Percentiles rank a stretch among this genome's conserved stretches.
These are phyloP conservation scores for Nudaria mundana DNA, from an alignment of 2,888 invertebrate species.

Conservation along the genomic window DNA sequence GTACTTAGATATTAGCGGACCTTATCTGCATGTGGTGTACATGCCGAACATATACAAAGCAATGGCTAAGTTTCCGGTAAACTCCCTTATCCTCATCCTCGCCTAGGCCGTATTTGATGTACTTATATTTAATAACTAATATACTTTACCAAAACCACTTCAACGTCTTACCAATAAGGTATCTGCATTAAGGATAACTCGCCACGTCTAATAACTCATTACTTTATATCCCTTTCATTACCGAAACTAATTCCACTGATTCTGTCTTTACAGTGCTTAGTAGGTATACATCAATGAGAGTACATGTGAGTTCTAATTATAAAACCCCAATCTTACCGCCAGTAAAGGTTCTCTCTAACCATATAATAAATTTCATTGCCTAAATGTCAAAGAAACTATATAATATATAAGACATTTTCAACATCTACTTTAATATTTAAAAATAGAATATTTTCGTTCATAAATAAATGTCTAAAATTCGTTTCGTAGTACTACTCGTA, in stretches of 20 bases:
- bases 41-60: no score
- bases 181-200: neutral
- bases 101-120: no score
- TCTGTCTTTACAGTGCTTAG: neutral
- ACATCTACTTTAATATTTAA: slow-evolving; percentile 23
- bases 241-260: slow-evolving; percentile 8
- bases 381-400: slow-evolving; percentile 24
- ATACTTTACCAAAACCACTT: neutral
- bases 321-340: neutral
- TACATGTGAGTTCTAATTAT: no score
- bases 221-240: neutral
- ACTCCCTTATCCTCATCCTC: no score
- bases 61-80: no score
- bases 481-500: slow-evolving; percentile 13
- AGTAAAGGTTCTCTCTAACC: neutral
- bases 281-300: neutral
- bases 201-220: neutral
- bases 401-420: slow-evolving; percentile 12
- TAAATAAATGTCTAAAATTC: slow-evolving; percentile 17
- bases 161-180: neutral
- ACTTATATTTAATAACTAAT: neutral
- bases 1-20: no score
- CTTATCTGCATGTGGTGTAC: no score
- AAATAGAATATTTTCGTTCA: slow-evolving; percentile 21
- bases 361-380: slow-evolving; percentile 33